Percentiles rank a stretch among this genome's conserved stretches.
These are phyloP conservation scores for Brachyrhaphis roseni DNA, from an alignment of 2,797 vertebrate species.

Conservation along the genomic window DNA sequence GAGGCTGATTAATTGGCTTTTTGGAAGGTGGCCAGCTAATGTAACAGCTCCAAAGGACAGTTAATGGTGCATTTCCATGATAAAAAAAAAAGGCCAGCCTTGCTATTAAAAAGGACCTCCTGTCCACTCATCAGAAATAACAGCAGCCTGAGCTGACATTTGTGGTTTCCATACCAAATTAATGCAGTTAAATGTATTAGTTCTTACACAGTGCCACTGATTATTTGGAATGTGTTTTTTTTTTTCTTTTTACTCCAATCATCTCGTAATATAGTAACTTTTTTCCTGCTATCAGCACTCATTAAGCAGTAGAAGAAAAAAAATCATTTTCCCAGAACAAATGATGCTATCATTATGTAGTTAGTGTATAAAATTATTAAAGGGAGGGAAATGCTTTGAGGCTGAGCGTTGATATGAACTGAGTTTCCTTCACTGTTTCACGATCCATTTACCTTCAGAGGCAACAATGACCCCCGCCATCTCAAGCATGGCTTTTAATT, in stretches of 20 bases:
- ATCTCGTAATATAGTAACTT: not conserved
- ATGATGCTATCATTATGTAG: constrained; percentile 66
- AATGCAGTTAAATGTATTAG: constrained; percentile 50
- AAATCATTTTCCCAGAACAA: constrained; percentile 55
- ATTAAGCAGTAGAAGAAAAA: constrained; percentile 33
- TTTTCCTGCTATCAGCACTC: constrained; percentile 28
- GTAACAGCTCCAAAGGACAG: constrained; percentile 74
- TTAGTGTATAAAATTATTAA: constrained; percentile 60
- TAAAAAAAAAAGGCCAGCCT: constrained; percentile 57
- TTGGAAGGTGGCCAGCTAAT: constrained; percentile 74
- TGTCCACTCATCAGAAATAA: constrained; percentile 71
- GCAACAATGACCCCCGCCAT: constrained; percentile 46
- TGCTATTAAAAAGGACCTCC: constrained; percentile 57
- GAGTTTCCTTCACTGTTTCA: constrained; percentile 48
- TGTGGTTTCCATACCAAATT: constrained; percentile 40
- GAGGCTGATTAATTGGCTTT: constrained; percentile 81
- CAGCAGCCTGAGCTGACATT: constrained; percentile 53
- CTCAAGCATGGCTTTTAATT: constrained; percentile 61
- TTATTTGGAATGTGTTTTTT: constrained; percentile 25
- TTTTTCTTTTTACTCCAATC: constrained; percentile 10
- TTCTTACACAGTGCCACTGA: constrained; percentile 31
- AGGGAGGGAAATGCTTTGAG: constrained; percentile 54
- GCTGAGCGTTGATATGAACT: constrained; percentile 47
- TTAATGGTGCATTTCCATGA: constrained; percentile 73
- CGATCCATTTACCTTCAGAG: constrained; percentile 62